Evolutionary conservation across 2,113 vertebrate genomes (phyloP), one percentile per base, ranked within the genome.

Genomic region (Protobothrops flavoviridis): DNA sequence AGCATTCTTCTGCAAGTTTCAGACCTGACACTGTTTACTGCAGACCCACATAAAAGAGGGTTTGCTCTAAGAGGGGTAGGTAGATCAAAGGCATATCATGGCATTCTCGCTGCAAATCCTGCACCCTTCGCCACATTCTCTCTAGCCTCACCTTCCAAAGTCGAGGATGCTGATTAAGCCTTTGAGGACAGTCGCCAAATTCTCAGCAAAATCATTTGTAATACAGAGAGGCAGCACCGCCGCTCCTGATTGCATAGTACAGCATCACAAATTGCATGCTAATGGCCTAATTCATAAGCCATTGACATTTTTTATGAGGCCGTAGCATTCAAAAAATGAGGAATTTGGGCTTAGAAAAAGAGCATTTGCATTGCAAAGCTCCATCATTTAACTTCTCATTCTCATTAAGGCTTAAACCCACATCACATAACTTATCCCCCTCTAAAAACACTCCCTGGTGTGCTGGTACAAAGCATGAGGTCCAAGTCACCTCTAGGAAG

Each of bases 311-410:
- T 98, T 98, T 98, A 98, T 97, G 97, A 97, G 97, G 96, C 95
- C 95, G 97, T 96, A 97, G 97, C 97, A 97, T 98, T 98, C 98
- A 96, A 97, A 98, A 61, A 98, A 97, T 98, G 97, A 98, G 97
- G 98, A 98, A 98, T 98, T 98, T 98, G 97, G 97, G 96, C 97
- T 98, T 96, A 59, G 96, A 98, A 98, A 97, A n/a, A 69, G 97
- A 97, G 96, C 97, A 98, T 98, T 98, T 98, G 98, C 98, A 98
- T 98, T 98, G 97, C 97, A 98, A 98, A 98, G 97, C 95, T 95
- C 97, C 97, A 97, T 98, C 98, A 98, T 98, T 97, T 98, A 97
- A 96, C 97, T 98, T 97, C 97, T 97, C 97, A 96, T 97, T 98
- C 98, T 98, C 97, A 97, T 98, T 98, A 98, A 97, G 96, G 97